These are phyloP conservation scores for Drymodes brunneopygia DNA, from an alignment of 2,113 vertebrate genomes.

Conservation along the genomic window DNA sequence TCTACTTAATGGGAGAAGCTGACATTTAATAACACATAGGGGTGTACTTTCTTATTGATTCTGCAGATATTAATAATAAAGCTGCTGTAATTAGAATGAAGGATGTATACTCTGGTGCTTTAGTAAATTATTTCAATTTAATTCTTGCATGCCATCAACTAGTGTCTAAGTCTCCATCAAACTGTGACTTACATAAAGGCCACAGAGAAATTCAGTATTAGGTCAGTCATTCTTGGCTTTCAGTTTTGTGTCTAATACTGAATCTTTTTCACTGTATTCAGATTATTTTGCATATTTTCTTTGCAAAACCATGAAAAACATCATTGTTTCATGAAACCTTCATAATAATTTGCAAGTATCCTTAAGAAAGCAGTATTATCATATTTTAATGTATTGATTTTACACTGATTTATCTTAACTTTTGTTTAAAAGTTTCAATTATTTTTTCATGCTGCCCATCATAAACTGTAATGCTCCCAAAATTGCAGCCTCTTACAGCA, in stretches of 20 bases:
- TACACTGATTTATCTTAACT: background rate
- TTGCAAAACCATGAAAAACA: background rate
- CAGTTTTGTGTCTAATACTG: background rate
- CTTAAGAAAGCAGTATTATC: background rate
- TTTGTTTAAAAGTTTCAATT: background rate
- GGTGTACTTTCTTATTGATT: background rate
- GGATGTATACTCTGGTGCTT: background rate
- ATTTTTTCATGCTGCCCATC: background rate
- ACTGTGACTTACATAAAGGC: background rate
- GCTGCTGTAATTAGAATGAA: background rate
- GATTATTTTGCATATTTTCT: background rate
- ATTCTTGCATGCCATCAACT: background rate
- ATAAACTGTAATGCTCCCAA: background rate
- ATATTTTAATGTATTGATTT: background rate
- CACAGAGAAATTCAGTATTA: background rate
- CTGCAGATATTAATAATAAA: background rate
- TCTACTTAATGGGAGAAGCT: background rate
- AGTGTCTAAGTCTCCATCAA: background rate
- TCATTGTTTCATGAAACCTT: background rate
- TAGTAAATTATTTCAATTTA: background rate
- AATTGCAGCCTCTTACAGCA: background rate
- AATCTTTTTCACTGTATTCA: background rate
- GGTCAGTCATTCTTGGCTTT: background rate
- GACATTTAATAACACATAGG: conserved; percentile 15
- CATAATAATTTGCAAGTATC: background rate